These are phyloP conservation scores for Taenaris catops DNA, from an alignment of 2,888 invertebrate species.

Conservation along the genomic window DNA sequence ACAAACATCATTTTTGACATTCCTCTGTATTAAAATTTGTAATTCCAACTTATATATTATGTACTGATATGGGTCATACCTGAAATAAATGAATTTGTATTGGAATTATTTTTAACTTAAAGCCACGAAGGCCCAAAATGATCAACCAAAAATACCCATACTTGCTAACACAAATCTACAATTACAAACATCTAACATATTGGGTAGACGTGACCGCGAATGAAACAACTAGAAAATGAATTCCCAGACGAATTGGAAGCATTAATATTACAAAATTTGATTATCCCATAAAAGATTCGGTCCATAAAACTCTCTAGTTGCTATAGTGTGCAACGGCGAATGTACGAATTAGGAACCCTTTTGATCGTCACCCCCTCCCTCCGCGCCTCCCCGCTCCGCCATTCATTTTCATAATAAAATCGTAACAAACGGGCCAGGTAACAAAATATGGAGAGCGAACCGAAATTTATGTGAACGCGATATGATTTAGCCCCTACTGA, in stretches of 20 bases:
- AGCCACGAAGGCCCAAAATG: too few species aligned
- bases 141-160: too few species aligned
- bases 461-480: slow-evolving; percentile 67
- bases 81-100: too few species aligned
- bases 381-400: slow-evolving; percentile 43
- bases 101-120: too few species aligned
- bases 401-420: slow-evolving; percentile 80
- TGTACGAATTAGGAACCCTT: slow-evolving; percentile 78
- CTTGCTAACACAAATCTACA: slow-evolving; percentile 3
- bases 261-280: slow-evolving; percentile 79
- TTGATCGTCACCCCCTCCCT: slow-evolving; percentile 49
- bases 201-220: slow-evolving; percentile 13
- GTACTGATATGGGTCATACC: too few species aligned
- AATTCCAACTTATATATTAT: too few species aligned
- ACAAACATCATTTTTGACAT: too few species aligned
- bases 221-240: slow-evolving; percentile 47
- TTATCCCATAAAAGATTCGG: slow-evolving; percentile 78
- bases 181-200: slow-evolving; percentile 8
- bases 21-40: too few species aligned
- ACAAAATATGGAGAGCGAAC: slow-evolving; percentile 76
- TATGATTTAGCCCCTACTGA: slow-evolving; percentile 51
- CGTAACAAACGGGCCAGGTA: slow-evolving; percentile 77
- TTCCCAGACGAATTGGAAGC: slow-evolving; percentile 61
- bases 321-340: slow-evolving; percentile 68
- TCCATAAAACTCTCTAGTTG: slow-evolving; percentile 75